Base-by-base conservation (phyloP, 2,888 invertebrate species). In the Drosophila yooni region DNA sequence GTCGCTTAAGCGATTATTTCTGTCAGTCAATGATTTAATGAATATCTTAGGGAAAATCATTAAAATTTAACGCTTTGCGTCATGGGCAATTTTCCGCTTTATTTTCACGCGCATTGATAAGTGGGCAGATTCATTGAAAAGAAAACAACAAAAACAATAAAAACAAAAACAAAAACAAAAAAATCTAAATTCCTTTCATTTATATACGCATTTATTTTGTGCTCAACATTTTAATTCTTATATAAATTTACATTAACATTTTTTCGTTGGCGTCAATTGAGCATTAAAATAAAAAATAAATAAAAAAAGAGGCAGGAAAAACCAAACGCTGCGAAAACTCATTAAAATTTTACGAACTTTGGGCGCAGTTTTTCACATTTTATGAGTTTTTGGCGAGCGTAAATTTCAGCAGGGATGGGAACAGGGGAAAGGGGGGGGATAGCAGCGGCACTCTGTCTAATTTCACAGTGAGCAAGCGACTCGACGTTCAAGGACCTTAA, bases 321-420 rank as follows among this genome's bases (percentile, higher is more conserved):
- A 73, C 70, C 73, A 74, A 85, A 80, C 61, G 70, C 52, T 27
- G 64, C 51, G 74, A 85, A 88, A 85, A 85, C 90, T 85, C 85
- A 85, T 85, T 90, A 89, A 85, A 85, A 85, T 90, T 85, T 89
- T 88, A 85, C 88, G 85, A 85, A 85, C 90, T 89, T 82, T 88
- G 72, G 81, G 81, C 88, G 83, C 85, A 81, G 85, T 85, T 85
- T 90, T 86, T 83, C 90, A 86, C 83, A 81, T 89, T 89, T 85
- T 89, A 85, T 85, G 85, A 81, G 82, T 70, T 79, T 56, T 56
- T 38, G 34, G 66, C 46, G 31, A 67, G 62, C 80, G 73, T 50
- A 50, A 27, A 79, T 56, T 74, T 59, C 64, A 52, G 25, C 8
- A 29, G 21, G 15, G 0, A 21, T 0, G 1, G 7, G 15, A 8